Conservation (phyloP, 1,140 invertebrate species). For the Dreissena polymorpha region DNA sequence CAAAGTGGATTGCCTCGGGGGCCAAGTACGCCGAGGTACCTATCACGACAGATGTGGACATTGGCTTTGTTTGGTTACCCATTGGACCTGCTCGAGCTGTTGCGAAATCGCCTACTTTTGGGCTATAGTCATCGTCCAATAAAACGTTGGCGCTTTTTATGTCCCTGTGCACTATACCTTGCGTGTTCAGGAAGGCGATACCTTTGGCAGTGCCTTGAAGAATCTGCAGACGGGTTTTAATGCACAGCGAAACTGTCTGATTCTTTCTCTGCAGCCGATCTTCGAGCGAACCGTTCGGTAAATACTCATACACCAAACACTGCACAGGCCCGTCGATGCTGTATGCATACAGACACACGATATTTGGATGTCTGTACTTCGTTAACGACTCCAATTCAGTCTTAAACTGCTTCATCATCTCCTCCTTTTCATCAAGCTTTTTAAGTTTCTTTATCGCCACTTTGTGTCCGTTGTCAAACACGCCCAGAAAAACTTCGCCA, state of each 20-base stretch:
- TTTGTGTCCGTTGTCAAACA: slow-evolving; percentile 62
- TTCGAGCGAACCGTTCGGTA: slow-evolving; percentile 85
- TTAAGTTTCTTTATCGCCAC: slow-evolving; percentile 86
- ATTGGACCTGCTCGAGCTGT: slow-evolving; percentile 82
- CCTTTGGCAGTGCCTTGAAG: slow-evolving; percentile 84
- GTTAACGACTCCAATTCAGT: slow-evolving; percentile 82
- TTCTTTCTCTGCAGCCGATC: slow-evolving; percentile 81
- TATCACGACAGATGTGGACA: slow-evolving; percentile 82
- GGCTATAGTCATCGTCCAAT: slow-evolving; percentile 83
- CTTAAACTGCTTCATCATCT: slow-evolving; percentile 83
- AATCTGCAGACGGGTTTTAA: slow-evolving; percentile 83
- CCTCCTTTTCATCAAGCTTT: slow-evolving; percentile 77
- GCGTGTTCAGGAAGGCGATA: slow-evolving; percentile 83
- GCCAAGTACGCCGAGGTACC: slow-evolving; percentile 89
- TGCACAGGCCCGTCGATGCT: slow-evolving; percentile 83
- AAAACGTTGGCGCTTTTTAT: slow-evolving; percentile 90
- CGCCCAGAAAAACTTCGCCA: slow-evolving; percentile 85
- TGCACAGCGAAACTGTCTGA: slow-evolving; percentile 75
- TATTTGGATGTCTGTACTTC: slow-evolving; percentile 84
- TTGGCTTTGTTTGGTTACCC: slow-evolving; percentile 70
- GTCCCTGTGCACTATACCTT: slow-evolving; percentile 86
- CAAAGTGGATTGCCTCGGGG: slow-evolving; percentile 84
- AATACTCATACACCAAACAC: slow-evolving; percentile 87
- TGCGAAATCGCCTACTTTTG: slow-evolving; percentile 89
- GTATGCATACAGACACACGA: slow-evolving; percentile 85